A percentile compares a stretch with the other conserved stretches of the same genome.
These are phyloP conservation scores for Eulacestoma nigropectus DNA, from an alignment of 2,113 vertebrate species.

Conservation along the genomic window DNA sequence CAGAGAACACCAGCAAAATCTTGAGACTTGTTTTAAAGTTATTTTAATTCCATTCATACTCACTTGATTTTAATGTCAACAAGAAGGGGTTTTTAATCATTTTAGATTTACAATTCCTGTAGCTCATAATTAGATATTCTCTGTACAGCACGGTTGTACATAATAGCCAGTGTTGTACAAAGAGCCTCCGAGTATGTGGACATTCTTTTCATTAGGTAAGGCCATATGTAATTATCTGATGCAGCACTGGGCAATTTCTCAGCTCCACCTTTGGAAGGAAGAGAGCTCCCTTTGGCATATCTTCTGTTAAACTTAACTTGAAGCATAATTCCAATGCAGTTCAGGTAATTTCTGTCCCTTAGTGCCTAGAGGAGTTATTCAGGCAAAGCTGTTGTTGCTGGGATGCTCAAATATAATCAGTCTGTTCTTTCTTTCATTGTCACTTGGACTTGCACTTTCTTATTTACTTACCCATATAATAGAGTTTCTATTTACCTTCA, in stretches of 20 bases:
- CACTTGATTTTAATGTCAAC: not conserved
- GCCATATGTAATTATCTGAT: not conserved
- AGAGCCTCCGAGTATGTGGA: not conserved
- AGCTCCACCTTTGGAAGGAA: not conserved
- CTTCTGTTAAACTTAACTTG: conserved; percentile 17
- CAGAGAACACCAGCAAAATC: not conserved
- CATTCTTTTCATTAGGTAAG: not conserved
- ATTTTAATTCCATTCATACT: not conserved
- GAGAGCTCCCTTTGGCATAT: not conserved
- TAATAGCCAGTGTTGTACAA: not conserved
- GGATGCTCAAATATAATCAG: not conserved
- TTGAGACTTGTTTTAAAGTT: not conserved
- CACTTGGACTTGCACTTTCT: conserved; percentile 32
- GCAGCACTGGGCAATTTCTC: not conserved
- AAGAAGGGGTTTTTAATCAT: not conserved
- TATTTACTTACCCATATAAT: not conserved
- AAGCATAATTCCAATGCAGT: not conserved
- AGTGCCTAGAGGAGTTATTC: conserved; percentile 32
- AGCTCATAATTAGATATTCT: not conserved
- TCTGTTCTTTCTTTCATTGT: not conserved
- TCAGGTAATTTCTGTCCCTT: conserved; percentile 25
- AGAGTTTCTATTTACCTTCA: conserved; percentile 8
- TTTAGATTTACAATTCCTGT: not conserved
- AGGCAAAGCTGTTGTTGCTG: not conserved
- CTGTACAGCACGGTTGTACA: not conserved